Conservation (phyloP, 2,113 vertebrate species). For the Anas platyrhynchos region DNA sequence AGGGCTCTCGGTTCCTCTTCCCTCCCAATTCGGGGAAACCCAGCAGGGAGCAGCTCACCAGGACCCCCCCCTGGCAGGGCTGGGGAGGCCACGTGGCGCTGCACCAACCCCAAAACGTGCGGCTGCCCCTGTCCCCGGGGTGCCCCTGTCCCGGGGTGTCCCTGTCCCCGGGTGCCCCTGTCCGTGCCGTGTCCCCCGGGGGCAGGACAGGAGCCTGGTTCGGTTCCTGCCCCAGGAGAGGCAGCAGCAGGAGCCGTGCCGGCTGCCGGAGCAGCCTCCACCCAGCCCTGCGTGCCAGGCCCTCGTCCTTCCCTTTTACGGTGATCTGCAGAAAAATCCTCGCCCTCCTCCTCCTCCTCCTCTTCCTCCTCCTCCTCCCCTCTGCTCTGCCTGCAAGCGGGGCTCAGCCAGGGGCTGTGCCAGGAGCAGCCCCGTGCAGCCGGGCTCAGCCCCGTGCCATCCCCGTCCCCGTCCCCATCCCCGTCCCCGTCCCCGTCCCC, state of each 20-base stretch:
- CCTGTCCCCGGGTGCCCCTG: rapidly evolving
- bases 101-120: too few species aligned
- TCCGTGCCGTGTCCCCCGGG: not conserved
- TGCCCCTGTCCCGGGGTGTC: too few species aligned
- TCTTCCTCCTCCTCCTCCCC: too few species aligned
- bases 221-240: rapidly evolving
- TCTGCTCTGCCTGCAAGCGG: not conserved
- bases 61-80: not conserved
- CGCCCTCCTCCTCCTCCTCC: too few species aligned
- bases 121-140: too few species aligned
- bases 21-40: not conserved
- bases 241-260: rapidly evolving
- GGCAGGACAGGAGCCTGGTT: not conserved
- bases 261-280: not conserved
- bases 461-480: too few species aligned
- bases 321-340: not conserved
- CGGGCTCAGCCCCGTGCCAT: too few species aligned
- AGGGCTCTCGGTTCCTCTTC: not conserved
- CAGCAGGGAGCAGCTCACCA: not conserved
- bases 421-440: too few species aligned
- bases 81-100: too few species aligned
- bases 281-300: rapidly evolving
- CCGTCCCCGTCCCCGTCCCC: too few species aligned
- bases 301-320: not conserved
- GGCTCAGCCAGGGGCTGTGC: not conserved